phyloP scores from a whole-genome alignment of 2,797 vertebrate genomes.

The Poeciliopsis gracilis region DNA sequence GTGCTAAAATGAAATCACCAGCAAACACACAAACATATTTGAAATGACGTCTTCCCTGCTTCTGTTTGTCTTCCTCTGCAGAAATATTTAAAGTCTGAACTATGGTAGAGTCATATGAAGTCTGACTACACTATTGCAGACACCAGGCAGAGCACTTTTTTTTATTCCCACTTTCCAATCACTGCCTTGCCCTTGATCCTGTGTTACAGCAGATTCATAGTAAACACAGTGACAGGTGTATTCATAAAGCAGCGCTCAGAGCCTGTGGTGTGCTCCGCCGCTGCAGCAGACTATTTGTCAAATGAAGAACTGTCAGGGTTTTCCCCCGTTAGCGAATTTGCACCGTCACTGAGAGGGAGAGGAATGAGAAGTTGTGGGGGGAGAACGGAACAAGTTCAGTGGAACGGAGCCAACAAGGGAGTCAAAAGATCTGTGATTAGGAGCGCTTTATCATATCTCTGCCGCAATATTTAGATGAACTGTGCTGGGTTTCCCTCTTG shows the following conservation, averaged over 20 bases:
- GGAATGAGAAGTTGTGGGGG: slow-evolving; percentile 27
- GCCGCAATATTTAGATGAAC: slow-evolving; percentile 3
- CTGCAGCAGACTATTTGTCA: slow-evolving; percentile 70
- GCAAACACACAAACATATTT: slow-evolving; percentile 7
- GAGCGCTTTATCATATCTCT: slow-evolving; percentile 3
- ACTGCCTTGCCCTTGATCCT: slow-evolving; percentile 70
- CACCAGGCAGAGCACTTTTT: slow-evolving; percentile 48
- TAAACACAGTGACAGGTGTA: slow-evolving; percentile 76
- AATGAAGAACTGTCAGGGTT: slow-evolving; percentile 57
- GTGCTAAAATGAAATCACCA: slow-evolving; percentile 2
- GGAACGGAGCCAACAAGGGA: slow-evolving; percentile 8
- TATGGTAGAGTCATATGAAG: slow-evolving; percentile 50
- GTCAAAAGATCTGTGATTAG: slow-evolving; percentile 9
- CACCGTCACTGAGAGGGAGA: slow-evolving; percentile 31
- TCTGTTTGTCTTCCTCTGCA: slow-evolving; percentile 29
- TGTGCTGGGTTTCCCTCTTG: neutral
- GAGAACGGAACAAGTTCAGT: slow-evolving; percentile 8
- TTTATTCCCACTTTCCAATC: slow-evolving; percentile 64
- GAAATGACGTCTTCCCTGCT: slow-evolving; percentile 26
- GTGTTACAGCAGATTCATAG: slow-evolving; percentile 71
- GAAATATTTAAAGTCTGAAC: slow-evolving; percentile 49
- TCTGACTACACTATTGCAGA: slow-evolving; percentile 57
- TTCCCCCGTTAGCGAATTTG: slow-evolving; percentile 34
- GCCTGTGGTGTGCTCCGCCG: slow-evolving; percentile 53
- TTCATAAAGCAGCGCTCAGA: slow-evolving; percentile 68